phyloP scores from a whole-genome alignment of 2,113 vertebrate species.

The Cinclus mexicanus region DNA sequence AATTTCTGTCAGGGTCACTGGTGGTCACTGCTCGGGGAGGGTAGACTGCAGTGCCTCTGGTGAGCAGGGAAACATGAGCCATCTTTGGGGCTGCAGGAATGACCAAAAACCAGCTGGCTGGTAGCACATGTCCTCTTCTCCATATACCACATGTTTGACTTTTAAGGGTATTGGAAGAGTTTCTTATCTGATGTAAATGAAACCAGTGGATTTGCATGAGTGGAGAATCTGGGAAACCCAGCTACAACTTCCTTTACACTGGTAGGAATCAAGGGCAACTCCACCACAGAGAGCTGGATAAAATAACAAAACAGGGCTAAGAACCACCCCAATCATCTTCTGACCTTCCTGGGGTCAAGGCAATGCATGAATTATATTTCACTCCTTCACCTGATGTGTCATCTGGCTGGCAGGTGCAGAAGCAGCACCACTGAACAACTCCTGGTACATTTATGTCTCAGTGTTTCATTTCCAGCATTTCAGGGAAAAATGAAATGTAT shows the following conservation, averaged over 20 bases:
- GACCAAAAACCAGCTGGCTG: background rate
- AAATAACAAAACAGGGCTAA: background rate
- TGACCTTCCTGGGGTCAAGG: background rate
- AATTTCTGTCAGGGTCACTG: background rate
- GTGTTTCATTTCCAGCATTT: constrained; percentile 24
- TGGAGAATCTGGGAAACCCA: background rate
- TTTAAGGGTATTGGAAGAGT: background rate
- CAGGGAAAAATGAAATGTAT: constrained; percentile 5
- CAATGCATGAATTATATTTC: background rate
- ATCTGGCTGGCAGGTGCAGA: background rate
- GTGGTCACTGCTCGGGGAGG: background rate
- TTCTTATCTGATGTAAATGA: background rate
- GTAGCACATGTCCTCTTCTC: constrained; percentile 19
- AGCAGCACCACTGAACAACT: background rate
- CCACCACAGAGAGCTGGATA: background rate
- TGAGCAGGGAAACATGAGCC: background rate
- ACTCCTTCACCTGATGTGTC: background rate
- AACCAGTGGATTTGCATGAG: background rate
- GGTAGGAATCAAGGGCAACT: background rate
- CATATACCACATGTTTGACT: background rate
- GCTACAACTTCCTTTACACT: background rate
- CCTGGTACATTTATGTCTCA: background rate
- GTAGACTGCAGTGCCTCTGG: no score
- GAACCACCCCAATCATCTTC: background rate
- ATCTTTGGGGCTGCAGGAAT: background rate